Percentiles rank a stretch among this genome's conserved stretches.
Evolutionary conservation across 1,140 invertebrate species (phyloP).

Genomic region (Bactericera cockerelli): DNA sequence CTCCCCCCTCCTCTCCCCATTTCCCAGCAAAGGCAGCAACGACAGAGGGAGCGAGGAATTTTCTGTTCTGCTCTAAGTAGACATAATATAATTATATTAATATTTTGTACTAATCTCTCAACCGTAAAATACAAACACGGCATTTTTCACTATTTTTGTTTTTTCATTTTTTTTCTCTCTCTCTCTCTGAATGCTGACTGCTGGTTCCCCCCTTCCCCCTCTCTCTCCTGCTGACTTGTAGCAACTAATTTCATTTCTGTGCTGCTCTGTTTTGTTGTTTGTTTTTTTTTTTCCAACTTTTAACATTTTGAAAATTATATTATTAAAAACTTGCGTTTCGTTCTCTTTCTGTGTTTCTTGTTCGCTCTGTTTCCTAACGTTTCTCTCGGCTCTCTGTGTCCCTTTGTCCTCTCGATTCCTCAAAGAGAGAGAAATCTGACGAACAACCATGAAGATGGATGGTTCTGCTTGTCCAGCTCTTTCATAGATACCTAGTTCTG

Average conservation of each 20-base stretch:
- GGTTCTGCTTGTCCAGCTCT: too few species aligned
- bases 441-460: not conserved
- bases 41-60: too few species aligned
- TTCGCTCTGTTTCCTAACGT: not conserved
- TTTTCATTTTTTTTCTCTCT: not conserved
- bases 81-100: constrained; percentile 8
- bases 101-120: constrained; percentile 7
- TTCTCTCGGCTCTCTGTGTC: not conserved
- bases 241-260: constrained; percentile 7
- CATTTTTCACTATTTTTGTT: not conserved
- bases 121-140: constrained; percentile 6
- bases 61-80: constrained; percentile 3
- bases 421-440: too few species aligned
- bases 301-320: constrained; percentile 7
- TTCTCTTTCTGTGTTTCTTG: not conserved
- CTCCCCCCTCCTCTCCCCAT: too few species aligned
- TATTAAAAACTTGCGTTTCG: not conserved
- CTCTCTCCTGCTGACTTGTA: not conserved
- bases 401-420: not conserved
- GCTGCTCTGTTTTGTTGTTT: not conserved
- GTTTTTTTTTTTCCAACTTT: constrained; percentile 4
- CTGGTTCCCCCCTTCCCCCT: not conserved
- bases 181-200: too few species aligned
- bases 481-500: too few species aligned
- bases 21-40: not conserved